Evolutionary conservation across 1,140 invertebrate genomes (phyloP).

Genomic region (Xylocopa sonorina): DNA sequence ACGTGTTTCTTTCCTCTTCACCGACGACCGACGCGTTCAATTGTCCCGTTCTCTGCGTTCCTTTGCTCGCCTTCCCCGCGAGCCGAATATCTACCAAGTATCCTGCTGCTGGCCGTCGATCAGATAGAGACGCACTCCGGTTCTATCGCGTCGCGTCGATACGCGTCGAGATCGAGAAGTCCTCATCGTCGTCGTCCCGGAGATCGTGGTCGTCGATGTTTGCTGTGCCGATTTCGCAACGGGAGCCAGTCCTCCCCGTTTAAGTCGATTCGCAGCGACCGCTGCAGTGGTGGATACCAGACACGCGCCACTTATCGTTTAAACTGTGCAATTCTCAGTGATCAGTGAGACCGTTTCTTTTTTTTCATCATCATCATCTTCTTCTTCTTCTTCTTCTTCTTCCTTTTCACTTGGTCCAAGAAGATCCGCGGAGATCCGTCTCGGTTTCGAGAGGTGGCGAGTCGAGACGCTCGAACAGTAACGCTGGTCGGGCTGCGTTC

Average conservation of each 20-base stretch:
- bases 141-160: slow-evolving; percentile 11
- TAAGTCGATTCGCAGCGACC: background rate
- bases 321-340: slow-evolving; percentile 61
- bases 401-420: too few species aligned
- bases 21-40: slow-evolving; percentile 64
- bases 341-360: slow-evolving; percentile 56
- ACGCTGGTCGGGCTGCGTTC: slow-evolving; percentile 24
- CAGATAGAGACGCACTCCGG: too few species aligned
- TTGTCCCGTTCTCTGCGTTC: slow-evolving; percentile 40
- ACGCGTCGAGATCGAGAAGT: background rate
- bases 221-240: slow-evolving; percentile 18
- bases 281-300: slow-evolving; percentile 41
- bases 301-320: slow-evolving; percentile 14
- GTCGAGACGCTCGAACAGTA: slow-evolving; percentile 17
- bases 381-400: too few species aligned
- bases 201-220: background rate
- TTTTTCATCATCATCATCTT: too few species aligned
- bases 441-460: slow-evolving; percentile 16
- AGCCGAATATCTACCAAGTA: slow-evolving; percentile 1
- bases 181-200: background rate
- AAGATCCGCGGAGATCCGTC: slow-evolving; percentile 14
- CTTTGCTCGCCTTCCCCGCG: slow-evolving; percentile 63
- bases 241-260: background rate
- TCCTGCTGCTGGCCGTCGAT: too few species aligned
- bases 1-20: slow-evolving; percentile 75